A percentile compares a stretch with the other conserved stretches of the same genome.
These are phyloP conservation scores for Spea multiplicata DNA, from an alignment of 2,113 vertebrate species.

Conservation along the genomic window DNA sequence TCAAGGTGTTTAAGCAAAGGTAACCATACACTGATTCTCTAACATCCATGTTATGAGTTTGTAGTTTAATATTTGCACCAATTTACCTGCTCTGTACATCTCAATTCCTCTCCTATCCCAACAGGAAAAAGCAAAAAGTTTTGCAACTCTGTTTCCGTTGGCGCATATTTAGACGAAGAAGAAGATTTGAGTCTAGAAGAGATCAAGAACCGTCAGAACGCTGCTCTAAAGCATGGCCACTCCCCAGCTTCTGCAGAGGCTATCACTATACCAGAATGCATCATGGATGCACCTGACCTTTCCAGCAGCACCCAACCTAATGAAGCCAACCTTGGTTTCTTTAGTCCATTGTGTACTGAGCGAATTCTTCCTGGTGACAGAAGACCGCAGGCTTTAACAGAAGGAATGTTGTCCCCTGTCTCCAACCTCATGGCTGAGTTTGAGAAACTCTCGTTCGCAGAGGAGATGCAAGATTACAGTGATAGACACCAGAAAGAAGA, in stretches of 20 bases:
- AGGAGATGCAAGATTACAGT: conserved; percentile 35
- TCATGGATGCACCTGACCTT: conserved; percentile 66
- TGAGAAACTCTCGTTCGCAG: conserved; percentile 74
- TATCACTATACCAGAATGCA: conserved; percentile 61
- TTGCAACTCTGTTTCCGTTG: conserved; percentile 89
- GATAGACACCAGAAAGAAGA: conserved; percentile 13
- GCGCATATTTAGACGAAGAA: conserved; percentile 87
- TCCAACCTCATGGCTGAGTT: conserved; percentile 81
- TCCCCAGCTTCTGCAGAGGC: conserved; percentile 62
- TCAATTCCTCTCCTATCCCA: neutral
- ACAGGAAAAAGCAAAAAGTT: conserved; percentile 80
- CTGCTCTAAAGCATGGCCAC: conserved; percentile 74
- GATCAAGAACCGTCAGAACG: conserved; percentile 89
- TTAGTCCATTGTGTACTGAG: conserved; percentile 59
- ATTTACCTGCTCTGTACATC: too few species aligned
- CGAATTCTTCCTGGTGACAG: conserved; percentile 62
- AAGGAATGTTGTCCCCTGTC: conserved; percentile 61
- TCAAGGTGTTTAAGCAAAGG: neutral
- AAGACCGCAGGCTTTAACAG: conserved; percentile 52
- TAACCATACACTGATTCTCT: neutral
- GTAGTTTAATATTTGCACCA: neutral
- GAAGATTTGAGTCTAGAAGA: conserved; percentile 89
- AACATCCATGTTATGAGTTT: neutral
- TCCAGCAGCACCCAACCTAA: conserved; percentile 60
- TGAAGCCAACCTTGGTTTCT: conserved; percentile 69